These are phyloP conservation scores for Pygoscelis antarcticus DNA, from an alignment of 2,113 vertebrate species.

Conservation along the genomic window DNA sequence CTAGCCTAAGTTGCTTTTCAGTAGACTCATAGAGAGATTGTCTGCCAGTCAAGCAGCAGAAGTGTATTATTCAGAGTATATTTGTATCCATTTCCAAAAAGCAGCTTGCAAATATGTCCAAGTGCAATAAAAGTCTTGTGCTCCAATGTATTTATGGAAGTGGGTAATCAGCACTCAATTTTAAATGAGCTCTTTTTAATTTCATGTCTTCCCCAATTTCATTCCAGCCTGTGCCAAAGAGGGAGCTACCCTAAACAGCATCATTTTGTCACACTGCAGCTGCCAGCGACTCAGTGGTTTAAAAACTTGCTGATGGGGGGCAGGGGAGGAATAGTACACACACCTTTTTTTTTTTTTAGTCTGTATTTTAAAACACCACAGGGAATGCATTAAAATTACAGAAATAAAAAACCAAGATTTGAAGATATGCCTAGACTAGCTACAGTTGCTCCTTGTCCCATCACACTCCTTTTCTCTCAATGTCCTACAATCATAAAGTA, in stretches of 20 bases:
- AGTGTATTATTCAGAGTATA: not conserved
- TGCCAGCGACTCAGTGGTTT: not conserved
- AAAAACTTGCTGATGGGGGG: not conserved
- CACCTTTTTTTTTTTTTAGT: not conserved
- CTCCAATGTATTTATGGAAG: slow-evolving; percentile 17
- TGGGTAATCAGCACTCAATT: not conserved
- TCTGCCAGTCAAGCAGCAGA: not conserved
- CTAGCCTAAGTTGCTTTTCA: not conserved
- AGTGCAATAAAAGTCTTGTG: not conserved
- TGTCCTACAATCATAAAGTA: not conserved
- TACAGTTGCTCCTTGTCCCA: not conserved
- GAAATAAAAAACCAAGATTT: too few relatives aligned
- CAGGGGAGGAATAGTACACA: not conserved
- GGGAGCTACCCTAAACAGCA: not conserved
- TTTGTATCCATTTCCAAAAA: slow-evolving; percentile 21
- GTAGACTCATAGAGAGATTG: not conserved
- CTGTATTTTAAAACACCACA: not conserved
- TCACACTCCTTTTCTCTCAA: not conserved
- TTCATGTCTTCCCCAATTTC: slow-evolving; percentile 11
- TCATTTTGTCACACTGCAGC: not conserved
- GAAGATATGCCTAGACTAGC: not conserved
- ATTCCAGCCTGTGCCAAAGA: slow-evolving; percentile 14
- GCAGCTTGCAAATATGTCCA: slow-evolving; percentile 15
- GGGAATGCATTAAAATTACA: not conserved
- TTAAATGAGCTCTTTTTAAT: not conserved